Percentiles rank a stretch among this genome's conserved stretches.
phyloP scores from a whole-genome alignment of 2,888 invertebrate genomes.

The Spisula subtruncata region DNA sequence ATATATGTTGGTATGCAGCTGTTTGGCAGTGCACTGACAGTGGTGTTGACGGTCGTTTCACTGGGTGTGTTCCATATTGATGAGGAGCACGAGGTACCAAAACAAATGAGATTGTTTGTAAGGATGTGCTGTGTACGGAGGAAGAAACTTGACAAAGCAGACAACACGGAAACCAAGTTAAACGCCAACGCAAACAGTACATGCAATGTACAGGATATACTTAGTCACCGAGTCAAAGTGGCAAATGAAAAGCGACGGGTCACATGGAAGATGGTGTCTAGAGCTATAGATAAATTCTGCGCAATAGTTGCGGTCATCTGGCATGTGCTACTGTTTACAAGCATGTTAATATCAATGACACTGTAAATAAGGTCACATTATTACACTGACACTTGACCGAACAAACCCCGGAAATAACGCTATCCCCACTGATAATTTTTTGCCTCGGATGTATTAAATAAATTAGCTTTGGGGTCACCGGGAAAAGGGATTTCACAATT shows the following conservation, averaged over 20 bases:
- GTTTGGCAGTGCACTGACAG: conserved; percentile 68
- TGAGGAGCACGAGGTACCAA: conserved; percentile 49
- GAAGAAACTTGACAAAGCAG: background rate
- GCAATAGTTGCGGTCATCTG: conserved; percentile 58
- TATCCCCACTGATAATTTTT: no score
- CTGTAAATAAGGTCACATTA: background rate
- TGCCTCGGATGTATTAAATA: no score
- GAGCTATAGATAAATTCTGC: conserved; percentile 69
- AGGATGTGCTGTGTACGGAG: conserved; percentile 44
- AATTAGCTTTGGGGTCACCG: no score
- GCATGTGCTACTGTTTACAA: conserved; percentile 54
- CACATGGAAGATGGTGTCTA: conserved; percentile 69
- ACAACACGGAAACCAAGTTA: no score
- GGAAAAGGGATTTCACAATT: no score
- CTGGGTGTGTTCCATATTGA: conserved; percentile 65
- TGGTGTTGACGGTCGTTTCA: conserved; percentile 70
- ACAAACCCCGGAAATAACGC: no score
- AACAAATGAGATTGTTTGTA: conserved; percentile 21
- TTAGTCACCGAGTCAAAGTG: background rate
- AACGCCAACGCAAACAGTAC: background rate
- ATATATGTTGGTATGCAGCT: conserved; percentile 72
- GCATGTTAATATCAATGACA: conserved; percentile 43
- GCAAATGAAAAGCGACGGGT: background rate
- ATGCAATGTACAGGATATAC: background rate
- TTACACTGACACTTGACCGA: no score